Evolutionary conservation across 2,113 vertebrate genomes (phyloP), one percentile per base, ranked within the genome.

Genomic region (Myrmophylax atrothorax): DNA sequence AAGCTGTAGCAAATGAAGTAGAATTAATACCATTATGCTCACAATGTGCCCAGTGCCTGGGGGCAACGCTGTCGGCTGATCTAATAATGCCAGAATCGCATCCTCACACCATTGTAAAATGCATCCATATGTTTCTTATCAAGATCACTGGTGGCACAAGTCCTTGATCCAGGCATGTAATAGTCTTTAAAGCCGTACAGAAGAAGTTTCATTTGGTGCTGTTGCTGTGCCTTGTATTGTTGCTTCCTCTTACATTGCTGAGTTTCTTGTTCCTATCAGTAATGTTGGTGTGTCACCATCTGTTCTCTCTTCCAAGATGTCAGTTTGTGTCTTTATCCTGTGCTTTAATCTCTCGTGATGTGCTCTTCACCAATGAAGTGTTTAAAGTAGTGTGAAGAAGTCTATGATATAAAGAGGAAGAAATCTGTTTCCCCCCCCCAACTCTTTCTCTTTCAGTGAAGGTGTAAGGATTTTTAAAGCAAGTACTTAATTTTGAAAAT

Each of bases 1-100:
- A 96, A 88, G 95, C 93, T 94, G 87, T 10, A 79, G 78, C 87
- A 97, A 97, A 96, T 96, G 92, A 95, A 96, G 93, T 96, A 96
- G 96, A 96, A 97, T 97, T 96, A 97, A 97, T 97, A 35, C 90
- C 86, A 96, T 96, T 97, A 93, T 89, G 88, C 44, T 96, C 92
- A 89, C 94, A 96, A 92, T 93, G 72, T 96, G 88, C 85, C 92
- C 49, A 24, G 75, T 92, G 96, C 94, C 94, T 64, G 69, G 44
- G 75, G 93, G 76, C 8, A 93, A 20, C 14, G 76, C 86, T 93
- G 86, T 37, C 1, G 15, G 68, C 93, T 94, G 94, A 93, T 96
- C 93, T 96, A 86, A 93, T 96, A 97, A 93, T 94, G 60, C 88
- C 85, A 96, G 87, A 86, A 94, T 93, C 85, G 38, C 94, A 97